These are phyloP conservation scores for Bufotes viridis DNA, from an alignment of 2,797 vertebrate genomes.

Conservation along the genomic window DNA sequence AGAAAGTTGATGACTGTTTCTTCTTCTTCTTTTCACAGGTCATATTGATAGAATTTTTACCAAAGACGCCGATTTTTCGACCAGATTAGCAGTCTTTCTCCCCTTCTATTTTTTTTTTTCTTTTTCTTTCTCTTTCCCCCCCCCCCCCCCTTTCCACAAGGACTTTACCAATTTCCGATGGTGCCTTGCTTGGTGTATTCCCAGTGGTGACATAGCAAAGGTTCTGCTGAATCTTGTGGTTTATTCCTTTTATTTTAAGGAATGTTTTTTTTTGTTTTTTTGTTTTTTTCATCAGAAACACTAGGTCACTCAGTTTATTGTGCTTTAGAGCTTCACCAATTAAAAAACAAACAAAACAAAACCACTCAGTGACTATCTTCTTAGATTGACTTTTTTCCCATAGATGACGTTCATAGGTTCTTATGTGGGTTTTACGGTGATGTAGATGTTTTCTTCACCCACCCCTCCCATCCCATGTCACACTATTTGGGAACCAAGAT, in stretches of 20 bases:
- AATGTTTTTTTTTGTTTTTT: slow-evolving; percentile 53
- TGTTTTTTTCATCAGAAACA: slow-evolving; percentile 12
- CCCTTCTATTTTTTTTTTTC: neutral
- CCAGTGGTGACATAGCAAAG: slow-evolving; percentile 77
- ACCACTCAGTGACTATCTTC: slow-evolving; percentile 40
- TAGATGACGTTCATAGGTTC: neutral
- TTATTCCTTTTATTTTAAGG: slow-evolving; percentile 40
- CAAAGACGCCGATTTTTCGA: slow-evolving; percentile 99
- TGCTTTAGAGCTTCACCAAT: slow-evolving; percentile 50
- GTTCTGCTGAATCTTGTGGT: slow-evolving; percentile 79
- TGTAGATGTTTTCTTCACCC: slow-evolving; percentile 45
- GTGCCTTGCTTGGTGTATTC: slow-evolving; percentile 90
- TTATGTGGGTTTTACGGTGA: neutral
- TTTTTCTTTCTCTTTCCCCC: too few species aligned
- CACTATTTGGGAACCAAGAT: slow-evolving; percentile 66
- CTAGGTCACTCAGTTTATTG: neutral
- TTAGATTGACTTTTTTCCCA: neutral
- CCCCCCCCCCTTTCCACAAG: slow-evolving; percentile 74
- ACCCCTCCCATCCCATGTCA: slow-evolving; percentile 30
- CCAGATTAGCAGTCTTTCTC: slow-evolving; percentile 86
- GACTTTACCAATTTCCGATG: slow-evolving; percentile 82
- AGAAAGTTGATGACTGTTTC: slow-evolving; percentile 58
- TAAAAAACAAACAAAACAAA: slow-evolving; percentile 1
- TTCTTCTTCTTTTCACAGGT: slow-evolving; percentile 82
- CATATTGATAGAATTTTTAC: slow-evolving; percentile 99